Base-by-base conservation (phyloP, 2,797 vertebrate species). In the Percopsis omiscomaycus region DNA sequence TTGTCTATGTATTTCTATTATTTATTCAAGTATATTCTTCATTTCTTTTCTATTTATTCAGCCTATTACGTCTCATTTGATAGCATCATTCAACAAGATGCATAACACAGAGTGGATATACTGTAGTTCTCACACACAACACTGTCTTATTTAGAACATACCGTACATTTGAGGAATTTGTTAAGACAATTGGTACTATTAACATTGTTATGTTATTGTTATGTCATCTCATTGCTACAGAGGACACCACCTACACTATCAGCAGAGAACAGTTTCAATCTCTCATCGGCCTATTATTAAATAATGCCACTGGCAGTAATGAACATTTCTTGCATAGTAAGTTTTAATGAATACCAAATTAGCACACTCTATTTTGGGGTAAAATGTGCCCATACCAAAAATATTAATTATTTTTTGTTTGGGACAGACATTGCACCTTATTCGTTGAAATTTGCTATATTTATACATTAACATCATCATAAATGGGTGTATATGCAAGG, bases 161-260 rank as follows among this genome's bases (percentile, higher is more conserved):
- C 14, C n/a, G n/a, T 48, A 13, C 14, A 13, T 15, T 22, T 27
- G 28, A 15, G 11, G 5, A 52, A 16, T 52, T 52, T 52, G 22
- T 52, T 1, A 15, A 22, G 37, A 10, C 37, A 6, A 42, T 42
- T 42, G 4, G 37, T 37, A 42, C 37, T 9, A 9, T 42, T 42
- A 9, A 42, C 9, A 9, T 42, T 42, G 16, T 27, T 9, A 22
- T 52, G 5, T 27, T 27, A 22, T 51, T 10, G 3, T 3, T 51
- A 27, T 53, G 14, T 6, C 29, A 5, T 14, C n/a, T 37, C 54
- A n/a, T 12, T 5, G n/a, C 14, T 51, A 32, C 14, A 14, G 11
- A 61, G 37, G 15, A 61, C 59, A 61, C 37, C 11, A 51, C 30
- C 46, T 48, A 49, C 29, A 30, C 15, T 27, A 50, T 28, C 63